phyloP scores from a whole-genome alignment of 1,140 invertebrate species.

The Venustaconcha ellipsiformis region DNA sequence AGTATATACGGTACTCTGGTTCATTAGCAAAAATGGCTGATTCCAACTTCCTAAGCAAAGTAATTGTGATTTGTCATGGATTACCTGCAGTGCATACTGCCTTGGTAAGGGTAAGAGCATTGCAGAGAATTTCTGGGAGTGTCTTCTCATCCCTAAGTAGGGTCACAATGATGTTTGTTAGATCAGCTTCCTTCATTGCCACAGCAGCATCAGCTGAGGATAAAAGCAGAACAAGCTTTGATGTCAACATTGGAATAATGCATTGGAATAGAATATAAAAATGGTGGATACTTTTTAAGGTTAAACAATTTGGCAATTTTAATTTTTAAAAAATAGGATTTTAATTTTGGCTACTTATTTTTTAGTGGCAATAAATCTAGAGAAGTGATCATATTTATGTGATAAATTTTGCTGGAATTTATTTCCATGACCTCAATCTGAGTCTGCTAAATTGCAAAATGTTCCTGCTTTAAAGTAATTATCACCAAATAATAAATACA shows the following conservation, averaged over 20 bases:
- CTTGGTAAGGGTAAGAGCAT: conserved; percentile 55
- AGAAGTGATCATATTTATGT: no score
- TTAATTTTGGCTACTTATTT: no score
- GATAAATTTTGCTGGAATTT: no score
- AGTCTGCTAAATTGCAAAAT: no score
- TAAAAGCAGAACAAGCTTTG: conserved; percentile 4
- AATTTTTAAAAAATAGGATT: no score
- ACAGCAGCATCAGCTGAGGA: conserved; percentile 56
- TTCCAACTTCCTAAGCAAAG: not conserved
- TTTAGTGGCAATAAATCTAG: no score
- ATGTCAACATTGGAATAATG: conserved; percentile 2
- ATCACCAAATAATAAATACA: no score
- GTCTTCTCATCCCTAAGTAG: conserved; percentile 49
- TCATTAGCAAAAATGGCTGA: conserved; percentile 2
- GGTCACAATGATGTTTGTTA: conserved; percentile 43
- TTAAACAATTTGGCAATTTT: no score
- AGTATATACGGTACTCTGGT: not conserved
- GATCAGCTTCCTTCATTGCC: conserved; percentile 54
- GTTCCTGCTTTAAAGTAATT: no score
- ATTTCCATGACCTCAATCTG: no score
- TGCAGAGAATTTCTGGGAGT: conserved; percentile 58
- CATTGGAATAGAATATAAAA: not conserved
- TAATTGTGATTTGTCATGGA: not conserved
- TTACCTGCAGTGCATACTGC: conserved; percentile 27
- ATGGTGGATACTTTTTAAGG: no score